A percentile compares a stretch with the other conserved stretches of the same genome.
Conservation (phyloP, 2,888 invertebrate genomes). For the Bedellia somnulentella region DNA sequence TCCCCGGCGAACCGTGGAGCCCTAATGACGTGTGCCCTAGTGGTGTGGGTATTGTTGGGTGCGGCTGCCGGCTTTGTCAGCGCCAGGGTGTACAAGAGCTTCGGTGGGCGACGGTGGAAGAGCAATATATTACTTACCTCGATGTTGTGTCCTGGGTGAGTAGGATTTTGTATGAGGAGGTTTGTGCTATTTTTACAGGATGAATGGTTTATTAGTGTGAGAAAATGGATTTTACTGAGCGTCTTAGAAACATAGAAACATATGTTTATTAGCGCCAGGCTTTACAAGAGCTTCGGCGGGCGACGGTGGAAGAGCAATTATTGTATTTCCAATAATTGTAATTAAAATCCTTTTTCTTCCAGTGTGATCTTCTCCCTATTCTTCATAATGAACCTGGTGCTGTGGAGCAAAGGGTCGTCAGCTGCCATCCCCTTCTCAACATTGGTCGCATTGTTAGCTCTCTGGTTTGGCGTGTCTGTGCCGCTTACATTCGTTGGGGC, state of each 20-base stretch:
- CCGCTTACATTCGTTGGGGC: constrained; percentile 98
- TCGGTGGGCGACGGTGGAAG: constrained; percentile 98
- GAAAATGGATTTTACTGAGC: constrained; percentile 96
- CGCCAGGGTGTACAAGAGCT: constrained; percentile 96
- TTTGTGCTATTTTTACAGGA: constrained; percentile 1
- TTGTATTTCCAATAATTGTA: too few relatives aligned
- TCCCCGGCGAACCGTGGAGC: constrained; percentile 99
- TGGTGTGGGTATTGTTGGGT: constrained; percentile 94
- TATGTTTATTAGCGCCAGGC: too few relatives aligned
- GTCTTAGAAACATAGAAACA: constrained; percentile 95
- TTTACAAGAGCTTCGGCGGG: constrained; percentile 98
- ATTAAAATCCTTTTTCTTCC: too few relatives aligned
- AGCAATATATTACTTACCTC: constrained; percentile 95
- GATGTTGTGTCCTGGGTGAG: constrained; percentile 94
- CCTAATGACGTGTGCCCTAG: constrained; percentile 96
- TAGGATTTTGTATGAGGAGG: constrained; percentile 6
- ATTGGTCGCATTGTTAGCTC: constrained; percentile 85
- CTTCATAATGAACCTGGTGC: constrained; percentile 93
- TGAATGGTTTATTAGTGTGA: constrained; percentile 52
- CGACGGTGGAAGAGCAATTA: constrained; percentile 98
- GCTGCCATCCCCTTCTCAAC: constrained; percentile 98
- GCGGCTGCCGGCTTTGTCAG: constrained; percentile 97
- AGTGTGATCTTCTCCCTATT: constrained; percentile 96
- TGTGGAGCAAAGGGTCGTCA: constrained; percentile 95
- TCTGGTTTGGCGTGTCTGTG: constrained; percentile 98